Evolutionary conservation across 2,797 vertebrate species (phyloP), one percentile per base, ranked within the genome.

Genomic region (Lophius americanus): DNA sequence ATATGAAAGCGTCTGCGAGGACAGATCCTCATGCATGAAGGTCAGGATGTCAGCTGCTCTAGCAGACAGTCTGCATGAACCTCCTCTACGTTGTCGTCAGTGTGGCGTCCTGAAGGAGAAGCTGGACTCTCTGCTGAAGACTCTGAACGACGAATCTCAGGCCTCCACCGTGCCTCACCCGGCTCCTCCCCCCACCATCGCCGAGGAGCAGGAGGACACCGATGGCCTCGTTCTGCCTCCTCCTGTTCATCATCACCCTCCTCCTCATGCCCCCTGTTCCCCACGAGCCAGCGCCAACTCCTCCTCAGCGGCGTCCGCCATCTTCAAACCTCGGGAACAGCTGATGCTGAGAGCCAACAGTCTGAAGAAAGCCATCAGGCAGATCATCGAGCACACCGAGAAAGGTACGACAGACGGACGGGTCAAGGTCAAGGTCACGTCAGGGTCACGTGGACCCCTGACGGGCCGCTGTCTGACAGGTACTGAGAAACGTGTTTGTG

Each of bases 331-430:
- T 0, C 91, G 97, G 9, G 97, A 99, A 43, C 97, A 99, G 86
- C 94, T 99, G 73, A 99, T 99, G 97, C 87, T 98, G 38, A 86
- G 97, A 82, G 97, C 97, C 42, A 99, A 99, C 91, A 99, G 97
- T 67, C 90, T 99, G 86, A 99, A 99, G 88, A 99, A 99, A 69
- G 97, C 97, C 5, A 97, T 99, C 85, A 92, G 98, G 9, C 97
- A 99, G 88, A 98, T 99, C 73, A 98, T 98, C 68, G 97, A 98
- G 48, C 97, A 99, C 82, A 96, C 97, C 0, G 97, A 98, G 78
- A 97, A 94, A 95, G 97, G 97, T 99, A 84, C 58, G 69, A 23
- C 35, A 5, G 58, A 6, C 6, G 23, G 36, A 39, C 11, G 23
- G 23, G 36, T n/a, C 4, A 38, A 2, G 37, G 4, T 38, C 37